A percentile compares a stretch with the other conserved stretches of the same genome.
These are phyloP conservation scores for Lasioglossum zephyrum DNA, from an alignment of 2,888 invertebrate genomes.

Conservation along the genomic window DNA sequence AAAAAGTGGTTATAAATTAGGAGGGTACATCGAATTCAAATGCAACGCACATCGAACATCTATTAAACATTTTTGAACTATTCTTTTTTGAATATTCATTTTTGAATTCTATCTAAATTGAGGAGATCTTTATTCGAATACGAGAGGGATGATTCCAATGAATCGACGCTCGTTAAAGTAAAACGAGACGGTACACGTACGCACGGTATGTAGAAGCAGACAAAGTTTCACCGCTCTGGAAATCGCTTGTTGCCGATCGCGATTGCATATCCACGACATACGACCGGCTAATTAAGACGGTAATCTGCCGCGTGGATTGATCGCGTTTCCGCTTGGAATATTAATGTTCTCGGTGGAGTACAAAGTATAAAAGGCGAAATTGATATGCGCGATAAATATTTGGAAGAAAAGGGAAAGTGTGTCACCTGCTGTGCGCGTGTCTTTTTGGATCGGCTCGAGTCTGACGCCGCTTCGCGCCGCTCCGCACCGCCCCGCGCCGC, in stretches of 20 bases:
- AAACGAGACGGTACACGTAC: neutral
- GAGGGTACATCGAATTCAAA: neutral
- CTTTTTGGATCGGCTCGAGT: neutral
- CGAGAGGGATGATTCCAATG: neutral
- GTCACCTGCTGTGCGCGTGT: neutral
- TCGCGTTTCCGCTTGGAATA: neutral
- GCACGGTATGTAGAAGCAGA: neutral
- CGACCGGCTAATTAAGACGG: constrained; percentile 28
- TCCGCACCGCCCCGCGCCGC: too few relatives aligned
- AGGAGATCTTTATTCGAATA: neutral
- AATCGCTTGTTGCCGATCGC: constrained; percentile 35
- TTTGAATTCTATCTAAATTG: neutral
- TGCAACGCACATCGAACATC: neutral
- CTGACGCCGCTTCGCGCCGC: neutral
- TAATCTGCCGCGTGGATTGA: neutral
- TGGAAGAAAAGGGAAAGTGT: constrained; percentile 12
- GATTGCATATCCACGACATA: neutral
- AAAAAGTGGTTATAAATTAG: too few relatives aligned
- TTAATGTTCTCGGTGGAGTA: neutral
- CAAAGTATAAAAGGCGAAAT: neutral
- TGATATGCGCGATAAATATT: constrained; percentile 5
- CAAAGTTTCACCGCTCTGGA: neutral
- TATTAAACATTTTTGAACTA: neutral
- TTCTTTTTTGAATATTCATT: neutral
- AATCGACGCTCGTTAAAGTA: neutral